A percentile compares a stretch with the other conserved stretches of the same genome.
phyloP scores from a whole-genome alignment of 2,888 invertebrate genomes.

The Cheilosia vernalis region DNA sequence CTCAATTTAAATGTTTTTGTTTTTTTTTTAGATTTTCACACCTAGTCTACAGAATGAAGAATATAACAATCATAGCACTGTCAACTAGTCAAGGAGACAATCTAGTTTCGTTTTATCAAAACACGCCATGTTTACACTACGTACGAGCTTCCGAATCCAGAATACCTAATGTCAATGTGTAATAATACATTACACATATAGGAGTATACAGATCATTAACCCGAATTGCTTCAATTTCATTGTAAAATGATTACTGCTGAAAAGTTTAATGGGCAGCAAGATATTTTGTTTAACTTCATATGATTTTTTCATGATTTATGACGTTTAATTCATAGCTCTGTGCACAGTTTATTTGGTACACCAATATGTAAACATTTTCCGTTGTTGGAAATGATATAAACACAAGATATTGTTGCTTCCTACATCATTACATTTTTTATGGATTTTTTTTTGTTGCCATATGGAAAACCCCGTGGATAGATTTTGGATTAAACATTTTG shows the following conservation, averaged over 20 bases:
- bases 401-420: conserved; percentile 18
- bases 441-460: conserved; percentile 21
- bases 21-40: no score
- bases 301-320: conserved; percentile 1
- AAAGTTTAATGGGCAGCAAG: background rate
- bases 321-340: conserved; percentile 40
- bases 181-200: no score
- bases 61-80: no score
- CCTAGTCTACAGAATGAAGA: no score
- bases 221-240: background rate
- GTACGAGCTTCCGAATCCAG: no score
- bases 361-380: conserved; percentile 55
- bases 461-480: background rate
- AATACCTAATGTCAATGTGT: no score
- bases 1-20: no score
- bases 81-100: no score
- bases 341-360: conserved; percentile 33
- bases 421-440: conserved; percentile 26
- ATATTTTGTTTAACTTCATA: background rate
- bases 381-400: conserved; percentile 38
- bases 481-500: conserved; percentile 30
- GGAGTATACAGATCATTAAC: no score
- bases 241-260: background rate
- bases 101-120: no score
- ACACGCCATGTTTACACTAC: no score